A percentile compares a stretch with the other conserved stretches of the same genome.
Conservation (phyloP, 2,113 vertebrate species). For the Actenoides hombroni region DNA sequence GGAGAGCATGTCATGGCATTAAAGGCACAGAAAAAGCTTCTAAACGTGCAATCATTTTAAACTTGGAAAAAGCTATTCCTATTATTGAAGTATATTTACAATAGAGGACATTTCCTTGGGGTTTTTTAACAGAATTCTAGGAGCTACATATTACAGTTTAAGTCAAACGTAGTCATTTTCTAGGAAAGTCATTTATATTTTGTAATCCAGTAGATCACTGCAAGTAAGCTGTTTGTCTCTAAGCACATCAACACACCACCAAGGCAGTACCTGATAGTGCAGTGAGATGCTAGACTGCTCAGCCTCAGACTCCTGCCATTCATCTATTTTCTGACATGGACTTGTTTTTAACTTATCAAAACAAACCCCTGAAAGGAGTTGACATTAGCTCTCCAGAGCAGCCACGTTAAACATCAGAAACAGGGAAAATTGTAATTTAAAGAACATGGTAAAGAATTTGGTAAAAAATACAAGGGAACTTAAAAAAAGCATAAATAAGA, state of each 20-base stretch:
- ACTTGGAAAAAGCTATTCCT: neutral
- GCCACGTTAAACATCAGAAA: neutral
- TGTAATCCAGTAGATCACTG: neutral
- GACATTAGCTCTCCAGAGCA: neutral
- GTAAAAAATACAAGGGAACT: neutral
- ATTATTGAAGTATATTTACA: neutral
- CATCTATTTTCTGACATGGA: neutral
- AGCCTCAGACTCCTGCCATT: neutral
- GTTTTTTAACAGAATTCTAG: neutral
- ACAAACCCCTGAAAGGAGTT: neutral
- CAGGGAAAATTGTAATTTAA: neutral
- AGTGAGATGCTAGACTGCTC: neutral
- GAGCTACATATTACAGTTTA: neutral
- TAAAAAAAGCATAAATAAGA: neutral
- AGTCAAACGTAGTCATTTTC: neutral
- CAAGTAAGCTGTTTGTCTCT: neutral
- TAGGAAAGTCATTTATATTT: neutral
- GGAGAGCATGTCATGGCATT: neutral
- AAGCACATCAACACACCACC: neutral
- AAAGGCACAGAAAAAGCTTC: neutral
- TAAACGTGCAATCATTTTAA: neutral
- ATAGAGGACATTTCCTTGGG: neutral
- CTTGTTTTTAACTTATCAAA: neutral
- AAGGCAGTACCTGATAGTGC: neutral
- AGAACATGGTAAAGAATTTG: neutral